These are phyloP conservation scores for Poecilia latipinna DNA, from an alignment of 2,113 vertebrate species.

Conservation along the genomic window DNA sequence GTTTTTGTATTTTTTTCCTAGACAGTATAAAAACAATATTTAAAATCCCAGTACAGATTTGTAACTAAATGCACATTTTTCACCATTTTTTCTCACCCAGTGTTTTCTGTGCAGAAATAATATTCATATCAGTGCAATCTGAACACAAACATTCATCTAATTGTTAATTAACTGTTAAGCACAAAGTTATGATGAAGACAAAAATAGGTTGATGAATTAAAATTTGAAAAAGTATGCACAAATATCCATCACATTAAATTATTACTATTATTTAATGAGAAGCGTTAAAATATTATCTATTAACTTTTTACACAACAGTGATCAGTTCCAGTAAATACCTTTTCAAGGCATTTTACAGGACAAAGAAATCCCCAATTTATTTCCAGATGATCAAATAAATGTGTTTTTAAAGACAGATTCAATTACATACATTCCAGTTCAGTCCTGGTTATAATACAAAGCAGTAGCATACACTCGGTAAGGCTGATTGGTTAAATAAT, in stretches of 20 bases:
- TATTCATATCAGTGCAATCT: background rate
- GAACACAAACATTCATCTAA: background rate
- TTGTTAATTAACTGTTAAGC: background rate
- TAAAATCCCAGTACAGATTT: background rate
- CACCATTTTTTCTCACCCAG: background rate
- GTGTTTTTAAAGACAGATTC: no score
- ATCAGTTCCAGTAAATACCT: background rate
- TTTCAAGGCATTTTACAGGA: background rate
- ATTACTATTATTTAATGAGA: background rate
- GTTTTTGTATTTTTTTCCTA: background rate
- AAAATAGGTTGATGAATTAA: background rate
- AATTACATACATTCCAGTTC: no score
- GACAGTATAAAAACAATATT: background rate
- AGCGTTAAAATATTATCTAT: no score
- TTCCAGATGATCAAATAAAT: no score
- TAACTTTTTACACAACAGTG: background rate
- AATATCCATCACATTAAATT: background rate
- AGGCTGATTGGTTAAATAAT: no score
- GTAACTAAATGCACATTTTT: background rate
- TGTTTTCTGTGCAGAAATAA: background rate
- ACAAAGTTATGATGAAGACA: background rate
- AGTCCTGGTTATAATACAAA: no score
- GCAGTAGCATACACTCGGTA: no score
- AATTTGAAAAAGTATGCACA: background rate
- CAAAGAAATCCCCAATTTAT: background rate